A percentile compares a stretch with the other conserved stretches of the same genome.
Evolutionary conservation across 2,113 vertebrate species (phyloP).

Genomic region (Protomyctophum bolini): DNA sequence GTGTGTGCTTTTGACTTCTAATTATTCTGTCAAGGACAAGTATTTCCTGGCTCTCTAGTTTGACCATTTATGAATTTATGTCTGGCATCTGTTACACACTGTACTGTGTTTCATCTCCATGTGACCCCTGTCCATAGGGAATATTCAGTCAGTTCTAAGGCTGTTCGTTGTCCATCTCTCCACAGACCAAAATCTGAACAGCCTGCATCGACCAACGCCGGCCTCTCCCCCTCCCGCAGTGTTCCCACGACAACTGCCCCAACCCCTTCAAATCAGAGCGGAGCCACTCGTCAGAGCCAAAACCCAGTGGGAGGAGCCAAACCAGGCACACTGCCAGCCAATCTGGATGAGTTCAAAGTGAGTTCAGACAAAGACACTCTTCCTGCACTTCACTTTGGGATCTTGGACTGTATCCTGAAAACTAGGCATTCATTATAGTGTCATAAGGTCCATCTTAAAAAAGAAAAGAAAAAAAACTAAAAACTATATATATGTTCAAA

Average conservation of each 20-base stretch:
- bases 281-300: constrained; percentile 81
- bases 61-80: too few species aligned
- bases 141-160: background rate
- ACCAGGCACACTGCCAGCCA: constrained; percentile 84
- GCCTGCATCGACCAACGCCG: constrained; percentile 66
- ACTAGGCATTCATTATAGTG: too few species aligned
- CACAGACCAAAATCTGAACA: constrained; percentile 85
- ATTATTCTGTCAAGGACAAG: background rate
- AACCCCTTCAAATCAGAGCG: constrained; percentile 67
- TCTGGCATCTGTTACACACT: too few species aligned
- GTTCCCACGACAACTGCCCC: constrained; percentile 66
- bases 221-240: constrained; percentile 75
- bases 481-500: too few species aligned
- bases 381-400: background rate
- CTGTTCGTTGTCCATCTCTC: constrained; percentile 9
- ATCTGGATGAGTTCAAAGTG: constrained; percentile 97
- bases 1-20: background rate
- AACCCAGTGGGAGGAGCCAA: constrained; percentile 76
- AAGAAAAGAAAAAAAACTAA: too few species aligned
- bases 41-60: background rate
- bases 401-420: background rate
- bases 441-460: too few species aligned
- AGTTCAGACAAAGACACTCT: constrained; percentile 5
- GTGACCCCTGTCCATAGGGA: background rate
- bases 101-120: too few species aligned